Base-by-base conservation (phyloP, 2,888 invertebrate species). In the Bursaphelenchus okinawaensis region DNA sequence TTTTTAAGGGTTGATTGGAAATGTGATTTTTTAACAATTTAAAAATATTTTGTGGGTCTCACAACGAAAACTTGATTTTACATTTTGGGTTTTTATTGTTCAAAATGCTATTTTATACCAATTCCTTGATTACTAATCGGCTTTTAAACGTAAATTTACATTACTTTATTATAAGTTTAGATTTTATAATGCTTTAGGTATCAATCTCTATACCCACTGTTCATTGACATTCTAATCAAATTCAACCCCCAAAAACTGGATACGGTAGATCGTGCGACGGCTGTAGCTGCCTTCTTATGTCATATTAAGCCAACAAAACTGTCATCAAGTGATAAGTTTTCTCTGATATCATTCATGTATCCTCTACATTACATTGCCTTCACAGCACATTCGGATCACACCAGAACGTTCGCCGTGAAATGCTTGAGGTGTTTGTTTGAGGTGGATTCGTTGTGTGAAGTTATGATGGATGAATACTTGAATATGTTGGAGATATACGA, bases 341-440 rank as follows among this genome's bases (percentile, higher is more conserved):
- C 16, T 40, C 40, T 40, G 40, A 40, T 16, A 4, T 40, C 40
- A 3, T 40, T 40, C 6, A 40, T 40, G 12, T 40, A 40, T 40
- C 40, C 40, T 9, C 24, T 59, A 20, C 51, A 59, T 59, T 27
- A 24, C 9, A 59, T 59, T 29, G 52, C 51, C 12, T 29, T 59
- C 24, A 59, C 50, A 4, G 16, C 60, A 9, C 23, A 22, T 9
- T 23, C 50, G 16, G 29, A 59, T 4, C 26, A 40, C 22, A 50
- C 50, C 2, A 22, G 60, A 4, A 22, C 22, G 12, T 20, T 27
- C 3, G 40, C 60, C 50, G 51, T 59, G 12, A 31, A 59, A 59
- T n/a, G 40, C 3, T 56, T 59, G 16, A 9, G 51, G n/a, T 22
- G 22, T 4, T n/a, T 59, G 12, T n/a, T 27, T 19, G 20, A 59